Conservation (phyloP, 2,113 vertebrate genomes). For the Climacteris rufus region DNA sequence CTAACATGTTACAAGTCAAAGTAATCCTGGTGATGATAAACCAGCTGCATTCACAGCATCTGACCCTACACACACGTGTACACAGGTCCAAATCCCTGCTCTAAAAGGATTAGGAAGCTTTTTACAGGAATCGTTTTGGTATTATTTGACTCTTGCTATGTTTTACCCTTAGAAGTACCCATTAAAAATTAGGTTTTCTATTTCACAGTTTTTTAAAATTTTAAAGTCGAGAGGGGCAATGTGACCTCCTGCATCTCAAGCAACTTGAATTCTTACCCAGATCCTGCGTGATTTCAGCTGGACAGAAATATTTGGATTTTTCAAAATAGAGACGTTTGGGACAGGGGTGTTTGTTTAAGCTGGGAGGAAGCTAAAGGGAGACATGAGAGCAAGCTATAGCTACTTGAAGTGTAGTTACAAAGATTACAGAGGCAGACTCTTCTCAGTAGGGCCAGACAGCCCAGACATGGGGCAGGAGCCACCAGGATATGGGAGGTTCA, state of each 20-base stretch:
- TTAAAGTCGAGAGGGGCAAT: not conserved
- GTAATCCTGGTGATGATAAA: not conserved
- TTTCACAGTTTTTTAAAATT: not conserved
- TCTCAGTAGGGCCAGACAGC: not conserved
- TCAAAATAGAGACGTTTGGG: not conserved
- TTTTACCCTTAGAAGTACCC: not conserved
- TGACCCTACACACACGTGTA: not conserved
- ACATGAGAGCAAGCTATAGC: not conserved
- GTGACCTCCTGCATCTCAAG: not conserved
- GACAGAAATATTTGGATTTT: not conserved
- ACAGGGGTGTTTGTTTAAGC: not conserved
- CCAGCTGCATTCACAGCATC: not conserved
- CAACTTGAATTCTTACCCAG: not conserved
- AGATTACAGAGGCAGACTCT: not conserved
- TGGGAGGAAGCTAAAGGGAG: not conserved
- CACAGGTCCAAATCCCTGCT: not conserved
- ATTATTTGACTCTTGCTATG: not conserved
- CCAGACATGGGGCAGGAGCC: not conserved
- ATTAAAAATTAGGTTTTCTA: accelerated
- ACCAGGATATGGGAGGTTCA: not conserved
- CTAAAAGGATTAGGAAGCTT: not conserved
- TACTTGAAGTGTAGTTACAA: not conserved
- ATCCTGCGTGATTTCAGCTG: not conserved
- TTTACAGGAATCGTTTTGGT: not conserved
- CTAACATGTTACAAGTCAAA: not conserved